Base-by-base conservation (phyloP, 2,888 invertebrate genomes). In the Metallyticus violacea region DNA sequence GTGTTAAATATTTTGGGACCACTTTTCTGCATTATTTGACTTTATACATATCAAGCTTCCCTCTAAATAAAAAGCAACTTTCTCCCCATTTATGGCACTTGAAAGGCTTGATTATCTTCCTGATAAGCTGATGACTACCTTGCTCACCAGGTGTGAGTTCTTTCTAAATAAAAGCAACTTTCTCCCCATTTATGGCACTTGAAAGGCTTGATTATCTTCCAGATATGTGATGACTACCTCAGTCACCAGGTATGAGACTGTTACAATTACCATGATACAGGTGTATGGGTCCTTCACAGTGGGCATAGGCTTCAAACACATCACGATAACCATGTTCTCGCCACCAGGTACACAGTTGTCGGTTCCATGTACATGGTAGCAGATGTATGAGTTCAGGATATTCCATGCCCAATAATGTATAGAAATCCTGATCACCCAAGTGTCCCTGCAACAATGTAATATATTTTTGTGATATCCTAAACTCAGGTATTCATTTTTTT, bases 271-370 rank as follows among this genome's bases (percentile, higher is more conserved):
- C 96, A 91, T 97, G 96, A 91, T 95, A 95, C 80, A 96, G 92
- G 90, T 95, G 94, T 26, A 94, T 93, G 87, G 93, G 92, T 79
- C 94, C 94, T 86, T 94, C 92, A 90, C 97, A 97, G 85, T 93
- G 93, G 89, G 94, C 95, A 92, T 96, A 97, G 88, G 93, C 92
- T 88, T 95, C 93, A 90, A 97, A 97, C 77, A 96, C 94, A 89
- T 95, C 94, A 62, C 93, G 93, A 89, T 96, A 96, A 0, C 96
- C 96, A 89, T 96, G 95, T 88, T 95, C 94, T 89, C 93, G 93
- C 97, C 97, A 97, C 96, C 96, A 97, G 0, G 94, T 94, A 90
- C 97, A 97, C 86, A 97, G 91, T 91, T 97, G 97, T 84, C 96
- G 92, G 91, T 97, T 97, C 95, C 97, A 97, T 5, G 94, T 93